phyloP scores from a whole-genome alignment of 1,140 invertebrate species.

The Holcopasites calliopsidis region DNA sequence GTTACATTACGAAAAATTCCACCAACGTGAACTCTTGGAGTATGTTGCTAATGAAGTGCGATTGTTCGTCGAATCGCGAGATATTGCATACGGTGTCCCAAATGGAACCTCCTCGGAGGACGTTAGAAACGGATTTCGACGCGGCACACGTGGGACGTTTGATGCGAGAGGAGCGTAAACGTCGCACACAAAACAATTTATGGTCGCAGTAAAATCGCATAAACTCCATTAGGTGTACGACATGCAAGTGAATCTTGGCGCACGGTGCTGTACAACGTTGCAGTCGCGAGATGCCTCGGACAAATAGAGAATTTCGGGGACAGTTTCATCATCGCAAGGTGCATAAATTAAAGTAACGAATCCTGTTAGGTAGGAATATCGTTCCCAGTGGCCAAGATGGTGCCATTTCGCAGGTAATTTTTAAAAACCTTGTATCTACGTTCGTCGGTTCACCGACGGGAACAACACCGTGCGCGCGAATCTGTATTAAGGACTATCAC shows the following conservation, averaged over 20 bases:
- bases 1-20: background rate
- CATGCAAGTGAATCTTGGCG: conserved; percentile 58
- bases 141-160: conserved; percentile 32
- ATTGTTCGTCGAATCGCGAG: no score
- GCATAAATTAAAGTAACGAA: conserved; percentile 2
- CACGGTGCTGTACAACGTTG: conserved; percentile 45
- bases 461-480: background rate
- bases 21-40: no score
- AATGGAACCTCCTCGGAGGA: background rate
- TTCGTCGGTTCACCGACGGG: background rate
- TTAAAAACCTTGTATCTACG: no score
- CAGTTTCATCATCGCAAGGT: conserved; percentile 42
- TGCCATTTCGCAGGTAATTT: background rate
- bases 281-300: background rate
- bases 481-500: no score
- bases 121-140: conserved; percentile 1
- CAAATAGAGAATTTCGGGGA: conserved; percentile 19
- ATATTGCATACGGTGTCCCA: background rate
- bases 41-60: no score
- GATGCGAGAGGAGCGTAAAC: conserved; percentile 52
- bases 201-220: conserved; percentile 59
- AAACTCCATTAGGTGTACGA: conserved; percentile 55
- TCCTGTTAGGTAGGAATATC: background rate
- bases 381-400: background rate
- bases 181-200: conserved; percentile 62